A percentile compares a stretch with the other conserved stretches of the same genome.
Evolutionary conservation across 2,113 vertebrate species (phyloP).

Genomic region (Pelvicachromis taeniatus): DNA sequence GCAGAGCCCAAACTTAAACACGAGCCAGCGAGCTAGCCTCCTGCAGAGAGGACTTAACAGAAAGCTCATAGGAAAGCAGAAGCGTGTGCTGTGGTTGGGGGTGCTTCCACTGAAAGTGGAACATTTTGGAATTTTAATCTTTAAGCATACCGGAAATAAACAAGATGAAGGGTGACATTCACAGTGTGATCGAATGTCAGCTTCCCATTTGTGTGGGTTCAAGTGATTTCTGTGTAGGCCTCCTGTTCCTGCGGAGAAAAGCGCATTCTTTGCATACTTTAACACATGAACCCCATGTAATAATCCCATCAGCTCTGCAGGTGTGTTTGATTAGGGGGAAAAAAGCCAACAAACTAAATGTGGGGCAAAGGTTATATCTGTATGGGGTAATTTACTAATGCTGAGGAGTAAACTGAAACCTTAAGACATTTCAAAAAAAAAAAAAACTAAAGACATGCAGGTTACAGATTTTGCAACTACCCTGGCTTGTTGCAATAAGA

Average conservation of each 20-base stretch:
- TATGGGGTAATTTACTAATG: neutral
- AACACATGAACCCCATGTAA: neutral
- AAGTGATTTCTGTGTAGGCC: neutral
- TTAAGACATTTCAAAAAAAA: neutral
- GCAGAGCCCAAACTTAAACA: neutral
- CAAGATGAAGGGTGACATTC: neutral
- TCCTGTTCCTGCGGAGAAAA: neutral
- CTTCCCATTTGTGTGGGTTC: neutral
- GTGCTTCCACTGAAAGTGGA: neutral
- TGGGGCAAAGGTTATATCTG: neutral
- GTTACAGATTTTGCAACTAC: neutral
- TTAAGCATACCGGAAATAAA: neutral
- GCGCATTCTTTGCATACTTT: constrained; percentile 43
- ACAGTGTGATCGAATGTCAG: neutral
- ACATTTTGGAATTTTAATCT: neutral
- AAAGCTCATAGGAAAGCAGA: neutral
- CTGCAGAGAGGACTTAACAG: neutral
- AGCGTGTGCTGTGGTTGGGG: neutral
- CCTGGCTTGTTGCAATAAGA: neutral
- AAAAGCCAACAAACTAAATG: neutral
- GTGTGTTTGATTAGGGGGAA: neutral
- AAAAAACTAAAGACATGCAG: neutral
- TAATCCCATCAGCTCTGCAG: constrained; percentile 34
- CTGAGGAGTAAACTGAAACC: neutral
- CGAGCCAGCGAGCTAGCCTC: neutral